These are phyloP conservation scores for Cassiopea xamachana DNA, from an alignment of 30 jellyfish, hydroid and myxozoan species.

Conservation along the genomic window DNA sequence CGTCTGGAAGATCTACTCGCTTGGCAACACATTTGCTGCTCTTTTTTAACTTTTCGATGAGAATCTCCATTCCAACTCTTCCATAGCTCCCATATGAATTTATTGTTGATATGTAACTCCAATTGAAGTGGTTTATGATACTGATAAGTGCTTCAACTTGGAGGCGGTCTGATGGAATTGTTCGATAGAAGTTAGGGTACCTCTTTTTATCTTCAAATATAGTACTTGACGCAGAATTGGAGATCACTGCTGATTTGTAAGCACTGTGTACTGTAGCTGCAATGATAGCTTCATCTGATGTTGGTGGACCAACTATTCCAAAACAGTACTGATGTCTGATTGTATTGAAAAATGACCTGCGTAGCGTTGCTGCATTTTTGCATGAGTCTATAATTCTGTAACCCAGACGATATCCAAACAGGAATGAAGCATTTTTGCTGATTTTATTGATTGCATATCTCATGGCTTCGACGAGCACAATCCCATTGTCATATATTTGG, in stretches of 20 bases:
- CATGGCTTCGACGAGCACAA: conserved; percentile 68
- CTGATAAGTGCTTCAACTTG: conserved; percentile 72
- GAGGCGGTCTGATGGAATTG: conserved; percentile 79
- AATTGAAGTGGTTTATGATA: conserved; percentile 54
- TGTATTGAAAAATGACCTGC: conserved; percentile 30
- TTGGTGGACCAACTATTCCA: conserved; percentile 74
- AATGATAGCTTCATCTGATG: conserved; percentile 69
- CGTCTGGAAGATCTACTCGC: conserved; percentile 26
- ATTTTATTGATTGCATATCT: conserved; percentile 62
- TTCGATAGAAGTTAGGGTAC: conserved; percentile 72
- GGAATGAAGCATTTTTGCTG: neutral
- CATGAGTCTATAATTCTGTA: conserved; percentile 67
- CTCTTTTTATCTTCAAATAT: conserved; percentile 56
- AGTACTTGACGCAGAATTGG: conserved; percentile 70
- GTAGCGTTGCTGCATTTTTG: conserved; percentile 53
- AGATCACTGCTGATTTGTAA: conserved; percentile 36
- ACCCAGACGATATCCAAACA: conserved; percentile 48
- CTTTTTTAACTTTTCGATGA: neutral
- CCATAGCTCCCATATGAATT: conserved; percentile 79
- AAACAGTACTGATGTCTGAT: neutral
- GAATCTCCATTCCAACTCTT: conserved; percentile 48
- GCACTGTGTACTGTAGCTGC: conserved; percentile 75
- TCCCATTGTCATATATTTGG: conserved; percentile 29
- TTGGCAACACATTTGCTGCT: conserved; percentile 50
- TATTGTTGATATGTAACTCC: conserved; percentile 77